phyloP scores from a whole-genome alignment of 2,888 invertebrate genomes.

The Willowsia nigromaculata region DNA sequence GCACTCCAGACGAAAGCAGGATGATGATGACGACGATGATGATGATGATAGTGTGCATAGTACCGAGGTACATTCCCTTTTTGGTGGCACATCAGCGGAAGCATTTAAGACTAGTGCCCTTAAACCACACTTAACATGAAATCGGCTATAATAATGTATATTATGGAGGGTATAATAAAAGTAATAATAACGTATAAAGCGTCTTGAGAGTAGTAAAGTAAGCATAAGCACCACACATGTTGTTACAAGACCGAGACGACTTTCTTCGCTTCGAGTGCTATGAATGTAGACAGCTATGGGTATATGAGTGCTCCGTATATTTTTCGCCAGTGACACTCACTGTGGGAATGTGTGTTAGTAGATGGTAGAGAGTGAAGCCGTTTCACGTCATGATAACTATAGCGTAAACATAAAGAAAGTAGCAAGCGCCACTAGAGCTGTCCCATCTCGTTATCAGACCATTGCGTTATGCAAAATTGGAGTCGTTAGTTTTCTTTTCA shows the following conservation, averaged over 20 bases:
- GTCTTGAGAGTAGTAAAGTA: conserved; percentile 13
- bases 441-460: conserved; percentile 67
- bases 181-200: conserved; percentile 30
- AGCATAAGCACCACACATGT: background rate
- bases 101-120: conserved; percentile 59
- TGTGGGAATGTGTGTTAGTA: background rate
- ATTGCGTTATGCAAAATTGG: conserved; percentile 62
- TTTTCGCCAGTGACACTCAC: background rate
- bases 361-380: background rate
- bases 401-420: conserved; percentile 15
- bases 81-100: conserved; percentile 32
- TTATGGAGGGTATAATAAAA: conserved; percentile 41
- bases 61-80: background rate
- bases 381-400: conserved; percentile 6
- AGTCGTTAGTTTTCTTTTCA: conserved; percentile 51
- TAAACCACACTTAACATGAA: conserved; percentile 59
- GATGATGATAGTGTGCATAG: background rate
- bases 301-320: background rate
- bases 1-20: background rate
- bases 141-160: conserved; percentile 19
- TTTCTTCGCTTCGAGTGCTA: background rate
- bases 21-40: background rate
- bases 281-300: background rate
- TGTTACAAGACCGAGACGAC: conserved; percentile 1
- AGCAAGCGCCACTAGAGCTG: conserved; percentile 31